A percentile compares a stretch with the other conserved stretches of the same genome.
These are phyloP conservation scores for Merodon equestris DNA, from an alignment of 2,888 invertebrate species.

Conservation along the genomic window DNA sequence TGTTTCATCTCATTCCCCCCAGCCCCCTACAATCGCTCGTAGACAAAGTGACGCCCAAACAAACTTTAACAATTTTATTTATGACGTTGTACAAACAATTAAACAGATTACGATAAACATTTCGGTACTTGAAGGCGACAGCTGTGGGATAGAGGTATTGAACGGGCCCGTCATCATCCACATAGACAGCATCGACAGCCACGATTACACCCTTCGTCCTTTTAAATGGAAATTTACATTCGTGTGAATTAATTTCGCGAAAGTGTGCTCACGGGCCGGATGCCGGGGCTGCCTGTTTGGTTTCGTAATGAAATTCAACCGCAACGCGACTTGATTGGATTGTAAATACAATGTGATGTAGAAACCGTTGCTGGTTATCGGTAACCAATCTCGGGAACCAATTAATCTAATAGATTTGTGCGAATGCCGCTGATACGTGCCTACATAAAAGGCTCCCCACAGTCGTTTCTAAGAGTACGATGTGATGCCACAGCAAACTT, in stretches of 20 bases:
- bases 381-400: conserved; percentile 63
- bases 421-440: conserved; percentile 25
- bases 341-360: conserved; percentile 59
- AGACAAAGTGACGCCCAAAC: neutral
- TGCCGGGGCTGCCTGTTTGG: neutral
- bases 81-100: conserved; percentile 56
- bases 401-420: conserved; percentile 65
- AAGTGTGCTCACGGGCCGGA: conserved; percentile 25
- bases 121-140: conserved; percentile 26
- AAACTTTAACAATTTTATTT: conserved; percentile 49
- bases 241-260: conserved; percentile 61
- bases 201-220: conserved; percentile 38
- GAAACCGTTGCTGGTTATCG: too few relatives aligned
- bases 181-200: conserved; percentile 17
- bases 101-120: conserved; percentile 55
- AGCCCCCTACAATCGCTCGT: neutral
- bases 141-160: conserved; percentile 38
- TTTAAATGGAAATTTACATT: conserved; percentile 61
- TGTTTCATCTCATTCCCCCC: too few relatives aligned
- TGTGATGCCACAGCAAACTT: neutral
- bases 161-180: conserved; percentile 3
- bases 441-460: too few relatives aligned
- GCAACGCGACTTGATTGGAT: conserved; percentile 59
- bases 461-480: too few relatives aligned
- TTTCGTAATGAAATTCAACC: conserved; percentile 62